Base-by-base conservation (phyloP, 1,140 invertebrate genomes). In the Caenorhabditis tropicalis region DNA sequence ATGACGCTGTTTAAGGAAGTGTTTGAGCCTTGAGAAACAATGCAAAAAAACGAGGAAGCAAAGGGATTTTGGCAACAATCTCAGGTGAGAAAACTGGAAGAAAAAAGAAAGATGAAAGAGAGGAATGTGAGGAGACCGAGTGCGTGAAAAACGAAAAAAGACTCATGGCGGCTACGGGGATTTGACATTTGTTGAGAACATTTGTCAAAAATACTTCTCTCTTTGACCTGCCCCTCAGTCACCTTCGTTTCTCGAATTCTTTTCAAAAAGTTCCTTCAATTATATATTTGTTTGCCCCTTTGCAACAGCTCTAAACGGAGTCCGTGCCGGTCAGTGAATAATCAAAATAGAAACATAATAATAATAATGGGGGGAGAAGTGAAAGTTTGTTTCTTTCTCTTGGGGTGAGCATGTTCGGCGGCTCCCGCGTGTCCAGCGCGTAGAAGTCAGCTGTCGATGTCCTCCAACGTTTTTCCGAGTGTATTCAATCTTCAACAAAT, bases 171-270 rank as follows among this genome's bases (percentile, higher is more conserved):
- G 36, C 65, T 43, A 24, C 65, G 27, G 24, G n/a, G n/a, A n/a
- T n/a, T 24, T 31, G 65, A 43, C 65, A 74, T 74, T 74, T 74
- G 65, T 74, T 46, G 65, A 74, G 65, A 74, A 74, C 65, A 74
- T 74, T 74, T 74, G 65, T 74, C 65, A 74, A 74, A 74, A 74
- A 74, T 43, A n/a, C 65, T 74, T 74, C 65, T 39, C 65, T 74
- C 65, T 39, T 36, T 74, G 65, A 74, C 65, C 65, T 36, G 3
- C 53, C 7, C n/a, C 24, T 10, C 53, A 21, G 7, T 27, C 65
- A 10, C n/a, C 65, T 7, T 36, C 27, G n/a, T 9, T 10, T 43
- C 36, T 21, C n/a, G n/a, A n/a, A n/a, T n/a, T 24, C n/a, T 65
- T n/a, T 36, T 36, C 16, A 19, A 36, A 36, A 74, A 43, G 65